These are phyloP conservation scores for Caenorhabditis elegans DNA, from an alignment of 1,140 invertebrate species.

Conservation along the genomic window DNA sequence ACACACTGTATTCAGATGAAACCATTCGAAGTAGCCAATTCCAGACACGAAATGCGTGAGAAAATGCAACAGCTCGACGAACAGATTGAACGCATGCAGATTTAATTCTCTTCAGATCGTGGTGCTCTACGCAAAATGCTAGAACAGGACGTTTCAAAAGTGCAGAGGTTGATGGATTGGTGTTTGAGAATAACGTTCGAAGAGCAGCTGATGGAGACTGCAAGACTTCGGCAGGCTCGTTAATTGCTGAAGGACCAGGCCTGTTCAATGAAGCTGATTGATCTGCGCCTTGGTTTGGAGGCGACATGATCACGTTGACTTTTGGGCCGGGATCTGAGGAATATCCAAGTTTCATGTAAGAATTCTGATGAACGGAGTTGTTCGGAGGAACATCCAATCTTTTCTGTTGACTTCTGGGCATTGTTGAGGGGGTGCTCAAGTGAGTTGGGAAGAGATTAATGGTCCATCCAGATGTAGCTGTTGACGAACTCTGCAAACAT, in stretches of 20 bases:
- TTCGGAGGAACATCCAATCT: conserved; percentile 44
- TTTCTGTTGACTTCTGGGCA: conserved; percentile 65
- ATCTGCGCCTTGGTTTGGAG: neutral
- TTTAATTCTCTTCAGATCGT: conserved; percentile 79
- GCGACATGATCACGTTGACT: conserved; percentile 10
- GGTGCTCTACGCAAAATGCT: conserved; percentile 80
- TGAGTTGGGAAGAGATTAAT: conserved; percentile 70
- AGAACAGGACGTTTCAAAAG: conserved; percentile 72
- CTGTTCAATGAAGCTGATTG: conserved; percentile 15
- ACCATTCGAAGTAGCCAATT: conserved; percentile 91
- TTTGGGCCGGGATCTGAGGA: conserved; percentile 45
- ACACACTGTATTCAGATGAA: conserved; percentile 71
- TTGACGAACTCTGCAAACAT: conserved; percentile 36
- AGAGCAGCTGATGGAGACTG: conserved; percentile 45
- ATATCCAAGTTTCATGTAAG: conserved; percentile 25
- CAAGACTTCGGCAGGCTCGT: conserved; percentile 11
- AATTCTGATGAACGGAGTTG: conserved; percentile 25
- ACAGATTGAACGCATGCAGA: conserved; percentile 81
- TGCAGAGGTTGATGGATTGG: conserved; percentile 28
- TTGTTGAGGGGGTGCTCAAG: conserved; percentile 54
- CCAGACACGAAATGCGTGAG: conserved; percentile 84
- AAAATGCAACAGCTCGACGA: conserved; percentile 79
- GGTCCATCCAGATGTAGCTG: conserved; percentile 71
- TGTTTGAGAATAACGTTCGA: conserved; percentile 38
- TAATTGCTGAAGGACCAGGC: neutral